These are phyloP conservation scores for Phaethornis superciliosus DNA, from an alignment of 2,113 vertebrate species.

Conservation along the genomic window DNA sequence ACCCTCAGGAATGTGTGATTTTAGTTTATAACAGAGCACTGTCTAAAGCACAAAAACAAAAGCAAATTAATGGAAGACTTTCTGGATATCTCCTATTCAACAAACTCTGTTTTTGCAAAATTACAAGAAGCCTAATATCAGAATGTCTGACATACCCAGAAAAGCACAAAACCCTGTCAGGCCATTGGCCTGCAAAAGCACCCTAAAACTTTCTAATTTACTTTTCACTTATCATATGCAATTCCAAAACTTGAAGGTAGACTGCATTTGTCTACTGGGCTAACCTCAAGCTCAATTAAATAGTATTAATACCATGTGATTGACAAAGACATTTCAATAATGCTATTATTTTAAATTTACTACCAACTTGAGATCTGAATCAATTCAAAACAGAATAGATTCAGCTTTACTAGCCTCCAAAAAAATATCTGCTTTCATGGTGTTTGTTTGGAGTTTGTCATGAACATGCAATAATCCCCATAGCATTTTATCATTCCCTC, in stretches of 20 bases:
- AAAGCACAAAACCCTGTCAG: neutral
- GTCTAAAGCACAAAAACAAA: conserved; percentile 42
- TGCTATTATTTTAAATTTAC: neutral
- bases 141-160: neutral
- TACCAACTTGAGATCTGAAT: neutral
- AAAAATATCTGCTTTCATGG: neutral
- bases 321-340: neutral
- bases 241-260: neutral
- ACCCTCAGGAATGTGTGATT: conserved; percentile 55
- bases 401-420: neutral
- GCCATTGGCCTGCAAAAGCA: neutral
- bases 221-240: neutral
- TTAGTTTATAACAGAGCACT: conserved; percentile 10
- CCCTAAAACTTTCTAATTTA: neutral
- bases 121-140: neutral
- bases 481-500: neutral
- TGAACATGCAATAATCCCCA: neutral
- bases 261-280: neutral
- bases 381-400: neutral
- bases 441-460: neutral
- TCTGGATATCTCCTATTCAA: neutral
- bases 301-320: neutral
- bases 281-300: neutral
- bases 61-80: neutral
- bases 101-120: neutral